phyloP scores from a whole-genome alignment of 2,113 vertebrate genomes.

The Indri indri region DNA sequence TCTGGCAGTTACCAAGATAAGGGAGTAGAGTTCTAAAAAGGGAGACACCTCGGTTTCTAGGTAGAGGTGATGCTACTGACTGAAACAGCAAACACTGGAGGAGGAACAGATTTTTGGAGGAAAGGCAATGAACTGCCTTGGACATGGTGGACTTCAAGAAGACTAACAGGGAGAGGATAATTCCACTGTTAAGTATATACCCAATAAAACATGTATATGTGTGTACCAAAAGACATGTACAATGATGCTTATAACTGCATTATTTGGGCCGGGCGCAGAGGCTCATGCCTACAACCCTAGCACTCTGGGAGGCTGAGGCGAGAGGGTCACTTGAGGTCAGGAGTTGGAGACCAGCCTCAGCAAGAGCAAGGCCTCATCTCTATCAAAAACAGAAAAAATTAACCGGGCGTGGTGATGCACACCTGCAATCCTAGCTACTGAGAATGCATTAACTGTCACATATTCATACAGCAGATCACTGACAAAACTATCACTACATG shows the following conservation, averaged over 20 bases:
- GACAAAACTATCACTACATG: background rate
- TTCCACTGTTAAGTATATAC: background rate
- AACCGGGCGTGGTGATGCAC: too few relatives aligned
- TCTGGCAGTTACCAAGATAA: background rate
- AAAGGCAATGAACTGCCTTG: background rate
- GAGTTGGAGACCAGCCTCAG: too few relatives aligned
- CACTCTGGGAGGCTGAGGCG: too few relatives aligned
- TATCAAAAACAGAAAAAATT: too few relatives aligned
- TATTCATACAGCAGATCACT: background rate
- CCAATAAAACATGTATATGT: background rate
- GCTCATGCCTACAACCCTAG: too few relatives aligned
- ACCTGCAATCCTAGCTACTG: too few relatives aligned
- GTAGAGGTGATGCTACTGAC: background rate
- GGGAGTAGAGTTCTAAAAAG: background rate
- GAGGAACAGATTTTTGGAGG: background rate
- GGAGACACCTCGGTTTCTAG: background rate
- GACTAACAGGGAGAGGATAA: background rate
- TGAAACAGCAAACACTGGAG: background rate
- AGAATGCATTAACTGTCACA: background rate
- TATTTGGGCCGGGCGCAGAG: too few relatives aligned
- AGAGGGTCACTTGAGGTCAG: too few relatives aligned
- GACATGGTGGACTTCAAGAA: background rate
- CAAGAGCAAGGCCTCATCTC: too few relatives aligned
- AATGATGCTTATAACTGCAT: background rate
- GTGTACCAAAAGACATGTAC: background rate